Evolutionary conservation across 2,113 vertebrate species (phyloP).

Genomic region (Chaetura pelagica): DNA sequence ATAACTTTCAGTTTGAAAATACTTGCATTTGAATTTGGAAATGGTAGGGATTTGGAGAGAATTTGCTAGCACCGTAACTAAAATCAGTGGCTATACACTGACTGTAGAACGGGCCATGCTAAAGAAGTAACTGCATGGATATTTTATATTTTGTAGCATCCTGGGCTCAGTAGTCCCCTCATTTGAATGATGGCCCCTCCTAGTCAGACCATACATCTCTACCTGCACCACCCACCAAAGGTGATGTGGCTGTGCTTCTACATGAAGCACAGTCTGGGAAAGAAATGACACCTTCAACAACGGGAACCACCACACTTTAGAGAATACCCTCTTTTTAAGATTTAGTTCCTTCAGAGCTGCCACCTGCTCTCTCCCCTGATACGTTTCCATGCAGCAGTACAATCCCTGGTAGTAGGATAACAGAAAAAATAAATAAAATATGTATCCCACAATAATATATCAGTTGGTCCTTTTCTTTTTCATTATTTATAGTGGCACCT

Average conservation of each 20-base stretch:
- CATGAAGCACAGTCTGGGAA: background rate
- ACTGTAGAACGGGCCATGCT: background rate
- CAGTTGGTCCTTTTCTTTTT: background rate
- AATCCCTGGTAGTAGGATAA: background rate
- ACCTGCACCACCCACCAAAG: background rate
- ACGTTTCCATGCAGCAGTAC: background rate
- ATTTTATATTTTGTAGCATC: background rate
- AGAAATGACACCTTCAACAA: background rate
- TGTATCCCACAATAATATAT: background rate
- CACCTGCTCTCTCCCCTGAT: background rate
- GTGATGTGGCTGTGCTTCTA: background rate
- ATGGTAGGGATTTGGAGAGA: background rate
- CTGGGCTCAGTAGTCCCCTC: background rate
- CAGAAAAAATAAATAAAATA: fast-evolving
- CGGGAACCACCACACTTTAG: background rate
- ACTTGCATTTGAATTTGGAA: background rate
- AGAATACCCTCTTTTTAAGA: background rate
- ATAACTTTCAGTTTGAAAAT: background rate
- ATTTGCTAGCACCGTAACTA: background rate
- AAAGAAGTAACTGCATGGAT: background rate
- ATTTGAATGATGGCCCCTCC: background rate
- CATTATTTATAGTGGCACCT: background rate
- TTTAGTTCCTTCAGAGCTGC: background rate
- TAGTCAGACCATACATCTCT: background rate
- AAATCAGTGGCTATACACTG: background rate